Percentiles rank a stretch among this genome's conserved stretches.
These are phyloP conservation scores for Noctua fimbriata DNA, from an alignment of 2,888 invertebrate genomes.

Conservation along the genomic window DNA sequence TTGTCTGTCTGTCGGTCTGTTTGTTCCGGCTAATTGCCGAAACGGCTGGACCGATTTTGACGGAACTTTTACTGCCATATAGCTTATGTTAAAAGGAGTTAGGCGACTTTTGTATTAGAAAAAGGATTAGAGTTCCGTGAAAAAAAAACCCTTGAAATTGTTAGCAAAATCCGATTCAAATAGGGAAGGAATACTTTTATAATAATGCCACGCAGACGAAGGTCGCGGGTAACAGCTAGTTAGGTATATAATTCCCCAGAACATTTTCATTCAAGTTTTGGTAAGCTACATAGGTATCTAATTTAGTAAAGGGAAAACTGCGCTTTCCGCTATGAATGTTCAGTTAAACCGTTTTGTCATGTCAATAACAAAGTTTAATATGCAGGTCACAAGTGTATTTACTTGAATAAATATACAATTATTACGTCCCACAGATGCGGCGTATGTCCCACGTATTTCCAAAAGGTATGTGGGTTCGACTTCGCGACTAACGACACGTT, in stretches of 20 bases:
- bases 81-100: too few relatives aligned
- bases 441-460: constrained; percentile 85
- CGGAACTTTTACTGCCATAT: too few relatives aligned
- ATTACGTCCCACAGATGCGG: constrained; percentile 79
- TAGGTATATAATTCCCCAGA: not conserved
- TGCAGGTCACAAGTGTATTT: constrained; percentile 16
- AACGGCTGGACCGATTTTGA: too few relatives aligned
- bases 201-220: too few relatives aligned
- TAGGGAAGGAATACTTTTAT: too few relatives aligned
- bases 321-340: not conserved
- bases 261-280: not conserved
- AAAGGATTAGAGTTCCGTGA: too few relatives aligned
- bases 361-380: constrained; percentile 25
- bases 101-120: not conserved
- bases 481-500: constrained; percentile 73
- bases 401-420: constrained; percentile 34
- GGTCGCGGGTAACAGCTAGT: not conserved
- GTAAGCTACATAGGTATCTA: not conserved
- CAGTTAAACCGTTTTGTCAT: constrained; percentile 8
- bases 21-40: too few relatives aligned
- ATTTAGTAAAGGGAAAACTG: not conserved
- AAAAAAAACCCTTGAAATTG: too few relatives aligned
- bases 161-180: too few relatives aligned
- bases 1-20: too few relatives aligned
- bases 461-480: constrained; percentile 85